phyloP scores from a whole-genome alignment of 2,113 vertebrate genomes.

The Raphicerus campestris region DNA sequence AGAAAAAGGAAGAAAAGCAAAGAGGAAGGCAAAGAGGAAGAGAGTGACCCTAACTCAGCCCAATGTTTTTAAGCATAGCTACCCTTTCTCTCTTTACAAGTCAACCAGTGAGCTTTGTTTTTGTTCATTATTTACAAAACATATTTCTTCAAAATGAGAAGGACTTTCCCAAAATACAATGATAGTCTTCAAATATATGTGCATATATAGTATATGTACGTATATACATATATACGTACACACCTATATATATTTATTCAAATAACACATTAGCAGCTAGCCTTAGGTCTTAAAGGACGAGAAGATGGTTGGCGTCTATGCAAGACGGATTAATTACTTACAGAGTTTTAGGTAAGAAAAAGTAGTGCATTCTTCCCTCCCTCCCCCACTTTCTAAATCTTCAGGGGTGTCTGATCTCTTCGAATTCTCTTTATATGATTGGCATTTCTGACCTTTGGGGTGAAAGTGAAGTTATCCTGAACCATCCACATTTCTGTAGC shows the following conservation, averaged over 20 bases:
- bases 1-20: constrained; percentile 3
- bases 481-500: not conserved
- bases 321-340: constrained; percentile 60
- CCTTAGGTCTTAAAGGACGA: not conserved
- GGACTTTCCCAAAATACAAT: constrained; percentile 12
- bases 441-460: constrained; percentile 23
- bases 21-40: not conserved
- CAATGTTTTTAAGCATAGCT: not conserved
- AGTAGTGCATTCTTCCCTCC: not conserved
- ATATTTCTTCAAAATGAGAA: constrained; percentile 31
- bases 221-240: not conserved
- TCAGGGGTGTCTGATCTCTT: not conserved
- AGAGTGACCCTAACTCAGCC: not conserved
- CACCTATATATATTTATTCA: not conserved
- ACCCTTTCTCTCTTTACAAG: not conserved
- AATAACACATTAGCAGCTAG: not conserved
- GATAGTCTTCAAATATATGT: not conserved
- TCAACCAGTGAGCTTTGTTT: not conserved
- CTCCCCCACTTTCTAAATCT: not conserved
- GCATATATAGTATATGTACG: not conserved
- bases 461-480: constrained; percentile 36
- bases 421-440: not conserved
- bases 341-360: constrained; percentile 45
- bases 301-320: not conserved
- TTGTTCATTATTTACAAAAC: constrained; percentile 50